Percentiles rank a stretch among this genome's conserved stretches.
phyloP scores from a whole-genome alignment of 2,888 invertebrate genomes.

The Rosalia funebris region DNA sequence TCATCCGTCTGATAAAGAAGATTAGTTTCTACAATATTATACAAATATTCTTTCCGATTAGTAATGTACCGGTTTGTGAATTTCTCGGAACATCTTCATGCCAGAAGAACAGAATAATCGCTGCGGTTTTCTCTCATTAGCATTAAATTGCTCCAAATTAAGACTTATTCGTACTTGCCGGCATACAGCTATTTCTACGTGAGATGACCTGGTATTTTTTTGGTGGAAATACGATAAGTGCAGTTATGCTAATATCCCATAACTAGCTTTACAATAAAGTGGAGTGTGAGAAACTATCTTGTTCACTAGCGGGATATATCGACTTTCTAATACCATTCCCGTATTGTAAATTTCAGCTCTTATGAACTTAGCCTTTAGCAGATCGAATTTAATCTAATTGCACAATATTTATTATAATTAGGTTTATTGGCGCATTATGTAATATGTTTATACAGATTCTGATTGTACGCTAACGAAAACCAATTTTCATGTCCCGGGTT shows the following conservation, averaged over 20 bases:
- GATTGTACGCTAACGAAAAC: not conserved
- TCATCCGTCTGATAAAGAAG: too few species aligned
- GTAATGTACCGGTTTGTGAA: too few species aligned
- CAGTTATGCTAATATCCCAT: constrained; percentile 5
- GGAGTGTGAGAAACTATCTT: constrained; percentile 11
- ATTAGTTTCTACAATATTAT: too few species aligned
- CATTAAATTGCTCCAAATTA: not conserved
- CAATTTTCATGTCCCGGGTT: constrained; percentile 1
- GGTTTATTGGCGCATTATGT: constrained; percentile 6
- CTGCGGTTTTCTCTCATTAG: constrained; percentile 4
- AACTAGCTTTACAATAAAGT: constrained; percentile 10
- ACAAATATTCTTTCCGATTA: too few species aligned
- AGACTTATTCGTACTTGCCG: not conserved
- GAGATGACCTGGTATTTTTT: constrained; percentile 1
- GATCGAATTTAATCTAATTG: constrained; percentile 7
- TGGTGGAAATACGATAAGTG: not conserved
- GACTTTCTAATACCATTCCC: constrained; percentile 5
- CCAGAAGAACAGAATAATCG: not conserved
- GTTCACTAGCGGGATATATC: not conserved
- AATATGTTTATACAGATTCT: not conserved
- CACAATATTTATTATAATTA: constrained; percentile 9
- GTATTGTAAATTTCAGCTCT: not conserved
- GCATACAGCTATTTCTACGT: not conserved
- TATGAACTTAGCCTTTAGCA: not conserved
- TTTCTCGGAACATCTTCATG: too few species aligned